Percentiles rank a stretch among this genome's conserved stretches.
phyloP scores from a whole-genome alignment of 1,140 invertebrate species.

The Bombus pyrosoma region DNA sequence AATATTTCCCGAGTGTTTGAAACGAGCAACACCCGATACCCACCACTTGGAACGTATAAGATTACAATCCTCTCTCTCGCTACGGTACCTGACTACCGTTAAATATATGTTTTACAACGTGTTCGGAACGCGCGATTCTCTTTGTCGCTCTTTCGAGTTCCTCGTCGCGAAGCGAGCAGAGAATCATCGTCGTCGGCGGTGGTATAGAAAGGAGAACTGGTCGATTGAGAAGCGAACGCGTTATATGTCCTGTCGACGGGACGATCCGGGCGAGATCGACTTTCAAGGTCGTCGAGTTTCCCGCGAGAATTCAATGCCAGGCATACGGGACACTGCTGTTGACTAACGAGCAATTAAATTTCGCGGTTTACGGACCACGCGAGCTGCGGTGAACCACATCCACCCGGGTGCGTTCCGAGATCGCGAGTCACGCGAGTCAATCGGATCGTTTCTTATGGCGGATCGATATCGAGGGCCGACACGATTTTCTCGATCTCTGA shows the following conservation, averaged over 20 bases:
- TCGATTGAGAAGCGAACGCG: conserved; percentile 35
- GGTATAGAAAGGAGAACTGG: conserved; percentile 13
- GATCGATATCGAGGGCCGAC: not conserved
- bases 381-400: conserved; percentile 3
- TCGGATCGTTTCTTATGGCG: not conserved
- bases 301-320: not conserved
- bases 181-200: conserved; percentile 5
- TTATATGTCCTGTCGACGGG: conserved; percentile 40
- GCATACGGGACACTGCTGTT: not conserved
- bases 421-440: not conserved
- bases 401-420: not conserved
- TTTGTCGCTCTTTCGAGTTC: not conserved
- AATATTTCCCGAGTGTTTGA: conserved; percentile 59
- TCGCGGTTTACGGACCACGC: conserved; percentile 33
- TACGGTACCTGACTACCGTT: conserved; percentile 69
- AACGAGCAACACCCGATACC: conserved; percentile 66
- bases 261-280: conserved; percentile 32
- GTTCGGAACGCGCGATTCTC: conserved; percentile 28
- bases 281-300: conserved; percentile 58
- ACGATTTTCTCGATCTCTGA: not conserved
- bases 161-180: not conserved
- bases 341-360: conserved; percentile 46
- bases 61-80: conserved; percentile 62
- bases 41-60: conserved; percentile 65
- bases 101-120: conserved; percentile 68